Evolutionary conservation across 2,797 vertebrate genomes (phyloP).

Genomic region (Phoebastria nigripes): DNA sequence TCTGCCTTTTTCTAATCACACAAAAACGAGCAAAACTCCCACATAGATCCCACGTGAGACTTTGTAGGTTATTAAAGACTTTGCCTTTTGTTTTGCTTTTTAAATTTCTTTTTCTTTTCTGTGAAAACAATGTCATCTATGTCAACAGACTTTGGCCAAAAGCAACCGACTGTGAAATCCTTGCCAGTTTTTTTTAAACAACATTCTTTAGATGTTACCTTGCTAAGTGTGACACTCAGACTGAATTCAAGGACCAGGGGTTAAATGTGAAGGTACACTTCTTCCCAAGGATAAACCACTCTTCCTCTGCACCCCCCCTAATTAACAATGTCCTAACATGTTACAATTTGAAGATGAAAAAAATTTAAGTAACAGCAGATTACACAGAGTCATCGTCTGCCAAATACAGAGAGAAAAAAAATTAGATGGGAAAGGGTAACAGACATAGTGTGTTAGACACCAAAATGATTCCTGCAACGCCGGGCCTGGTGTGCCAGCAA

Average conservation of each 20-base stretch:
- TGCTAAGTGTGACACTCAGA: not conserved
- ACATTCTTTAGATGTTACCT: not conserved
- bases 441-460: not conserved
- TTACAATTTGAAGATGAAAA: not conserved
- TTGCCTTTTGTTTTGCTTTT: not conserved
- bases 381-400: not conserved
- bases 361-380: not conserved
- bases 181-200: not conserved
- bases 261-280: not conserved
- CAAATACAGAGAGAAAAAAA: not conserved
- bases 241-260: not conserved
- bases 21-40: not conserved
- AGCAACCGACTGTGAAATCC: not conserved
- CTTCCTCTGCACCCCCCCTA: not conserved
- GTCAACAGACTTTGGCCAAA: not conserved
- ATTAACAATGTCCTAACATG: rapidly evolving
- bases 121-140: not conserved
- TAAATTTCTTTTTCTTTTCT: not conserved
- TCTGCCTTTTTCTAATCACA: not conserved
- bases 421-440: not conserved
- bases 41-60: not conserved
- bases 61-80: not conserved
- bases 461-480: not conserved
- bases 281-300: not conserved
- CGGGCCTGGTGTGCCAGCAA: not conserved